Evolutionary conservation across 2,797 vertebrate genomes (phyloP).

Genomic region (Enteromius thamalakanensis): DNA sequence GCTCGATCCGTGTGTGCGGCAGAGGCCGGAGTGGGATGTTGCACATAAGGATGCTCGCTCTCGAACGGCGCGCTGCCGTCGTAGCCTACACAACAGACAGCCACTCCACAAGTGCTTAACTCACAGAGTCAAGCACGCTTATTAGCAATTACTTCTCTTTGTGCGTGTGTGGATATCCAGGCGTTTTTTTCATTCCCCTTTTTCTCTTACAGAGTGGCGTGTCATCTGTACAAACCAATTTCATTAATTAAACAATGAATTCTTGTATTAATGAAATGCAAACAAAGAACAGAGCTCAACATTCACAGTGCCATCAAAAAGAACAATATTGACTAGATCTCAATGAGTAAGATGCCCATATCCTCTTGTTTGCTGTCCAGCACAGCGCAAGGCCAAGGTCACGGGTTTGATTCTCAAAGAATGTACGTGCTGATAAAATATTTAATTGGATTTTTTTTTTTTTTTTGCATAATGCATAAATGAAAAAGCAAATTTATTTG

Average conservation of each 20-base stretch:
- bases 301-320: conserved; percentile 43
- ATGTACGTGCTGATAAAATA: background rate
- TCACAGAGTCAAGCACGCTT: conserved; percentile 76
- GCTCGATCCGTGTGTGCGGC: conserved; percentile 32
- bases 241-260: conserved; percentile 59
- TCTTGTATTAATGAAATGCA: conserved; percentile 59
- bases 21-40: conserved; percentile 45
- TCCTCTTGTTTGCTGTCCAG: background rate
- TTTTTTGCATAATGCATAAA: no score
- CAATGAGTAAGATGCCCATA: conserved; percentile 15
- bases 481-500: background rate
- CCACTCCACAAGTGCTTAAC: conserved; percentile 75
- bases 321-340: conserved; percentile 46
- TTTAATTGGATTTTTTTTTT: background rate
- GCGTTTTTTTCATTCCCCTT: conserved; percentile 52
- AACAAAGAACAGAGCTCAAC: conserved; percentile 52
- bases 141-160: conserved; percentile 71
- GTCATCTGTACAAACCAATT: conserved; percentile 52
- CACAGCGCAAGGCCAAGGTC: background rate
- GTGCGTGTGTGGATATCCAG: conserved; percentile 58
- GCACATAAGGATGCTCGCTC: conserved; percentile 50
- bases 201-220: conserved; percentile 39
- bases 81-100: conserved; percentile 60
- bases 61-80: conserved; percentile 38
- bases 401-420: background rate